These are phyloP conservation scores for Chydorus sphaericus DNA, from an alignment of 2,888 invertebrate species.

Conservation along the genomic window DNA sequence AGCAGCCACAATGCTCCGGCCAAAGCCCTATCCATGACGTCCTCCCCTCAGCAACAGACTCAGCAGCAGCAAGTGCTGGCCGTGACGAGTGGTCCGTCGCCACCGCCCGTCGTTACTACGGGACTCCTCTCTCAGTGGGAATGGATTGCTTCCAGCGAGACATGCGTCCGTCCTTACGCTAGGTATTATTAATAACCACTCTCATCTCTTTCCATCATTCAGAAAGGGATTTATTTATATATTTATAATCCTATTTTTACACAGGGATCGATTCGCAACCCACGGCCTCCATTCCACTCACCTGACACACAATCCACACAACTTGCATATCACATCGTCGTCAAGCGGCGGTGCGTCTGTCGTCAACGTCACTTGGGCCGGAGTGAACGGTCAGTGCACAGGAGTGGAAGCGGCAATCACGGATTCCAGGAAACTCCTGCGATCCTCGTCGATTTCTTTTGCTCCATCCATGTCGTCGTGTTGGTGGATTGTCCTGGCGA, in stretches of 20 bases:
- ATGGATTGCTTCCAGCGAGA: conserved; percentile 9
- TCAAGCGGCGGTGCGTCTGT: neutral
- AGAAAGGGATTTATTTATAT: neutral
- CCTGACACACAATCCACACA: conserved; percentile 5
- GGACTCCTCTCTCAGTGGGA: neutral
- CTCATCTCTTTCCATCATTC: neutral
- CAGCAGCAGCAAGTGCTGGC: conserved; percentile 3
- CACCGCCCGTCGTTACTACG: neutral
- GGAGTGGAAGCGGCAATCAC: conserved; percentile 13
- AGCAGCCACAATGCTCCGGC: neutral
- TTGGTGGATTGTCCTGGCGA: neutral
- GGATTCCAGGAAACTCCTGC: conserved; percentile 1
- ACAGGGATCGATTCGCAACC: neutral
- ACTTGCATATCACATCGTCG: neutral
- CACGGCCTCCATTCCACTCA: conserved; percentile 3
- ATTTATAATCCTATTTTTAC: neutral
- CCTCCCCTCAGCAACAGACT: neutral
- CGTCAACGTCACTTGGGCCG: conserved; percentile 7
- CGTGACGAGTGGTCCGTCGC: too few relatives aligned
- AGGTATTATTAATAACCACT: neutral
- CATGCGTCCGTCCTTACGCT: conserved; percentile 2
- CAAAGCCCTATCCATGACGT: neutral
- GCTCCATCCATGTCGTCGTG: neutral
- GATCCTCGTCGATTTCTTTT: neutral
- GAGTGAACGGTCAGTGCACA: conserved; percentile 14